Base-by-base conservation (phyloP, 2,888 invertebrate species). In the Microplitis deprimator region DNA sequence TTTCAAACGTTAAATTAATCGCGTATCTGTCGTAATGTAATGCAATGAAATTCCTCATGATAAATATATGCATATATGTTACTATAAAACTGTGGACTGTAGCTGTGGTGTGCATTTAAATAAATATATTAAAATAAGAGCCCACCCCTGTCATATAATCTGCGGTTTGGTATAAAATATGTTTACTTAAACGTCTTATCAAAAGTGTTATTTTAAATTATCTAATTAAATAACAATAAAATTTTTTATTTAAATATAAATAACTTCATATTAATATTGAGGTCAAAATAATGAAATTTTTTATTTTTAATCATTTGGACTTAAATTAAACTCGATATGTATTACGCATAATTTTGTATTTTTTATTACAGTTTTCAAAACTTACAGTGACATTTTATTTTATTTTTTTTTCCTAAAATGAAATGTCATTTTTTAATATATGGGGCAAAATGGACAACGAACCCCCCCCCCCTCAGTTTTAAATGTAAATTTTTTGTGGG, bases 1-100 rank as follows among this genome's bases (percentile, higher is more conserved):
- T 64, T 1, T 64, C 64, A 16, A 64, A 64, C 64, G 20, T 64
- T 20, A 64, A 20, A 20, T 64, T 20, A 64, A 64, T 64, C 64
- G 29, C 64, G 29, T 61, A 38, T 39, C n/a, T 6, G n/a, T 68
- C 60, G 39, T 68, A 60, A 61, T 16, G 41, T 50, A 20, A 50
- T 50, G 50, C 50, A 50, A 13, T 50, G 10, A 50, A 64, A 64
- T 64, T 64, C 62, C 20, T 62, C 6, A 41, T 40, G 38, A 69
- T 50, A 50, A 50, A 50, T 50, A 50, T 50, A 13, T 50, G 50
- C 5, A 50, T 8, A 13, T 13, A 50, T 29, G 29, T 29, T 29
- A 29, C 29, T 4, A 29, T 29, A 29, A 29, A 29, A 29, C 29
- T 29, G 29, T 29, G 29, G 29, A 29, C 29, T 29, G 29, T 29